These are phyloP conservation scores for Amblyopsis hoosieri DNA, from an alignment of 2,797 vertebrate species.

Conservation along the genomic window DNA sequence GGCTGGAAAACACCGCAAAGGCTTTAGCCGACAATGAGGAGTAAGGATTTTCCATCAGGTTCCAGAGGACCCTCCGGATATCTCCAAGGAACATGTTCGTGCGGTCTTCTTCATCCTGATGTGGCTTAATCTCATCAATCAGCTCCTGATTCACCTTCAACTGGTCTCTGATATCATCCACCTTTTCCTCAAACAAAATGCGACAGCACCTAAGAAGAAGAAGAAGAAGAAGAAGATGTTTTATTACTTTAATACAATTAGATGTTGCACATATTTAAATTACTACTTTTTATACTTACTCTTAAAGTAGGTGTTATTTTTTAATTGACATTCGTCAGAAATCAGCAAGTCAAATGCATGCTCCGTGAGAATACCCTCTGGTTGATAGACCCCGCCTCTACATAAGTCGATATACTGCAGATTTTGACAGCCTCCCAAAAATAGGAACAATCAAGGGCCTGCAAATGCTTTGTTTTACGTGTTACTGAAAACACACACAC, in stretches of 20 bases:
- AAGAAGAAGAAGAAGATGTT: slow-evolving; percentile 2
- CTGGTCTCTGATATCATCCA: slow-evolving; percentile 86
- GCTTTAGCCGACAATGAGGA: slow-evolving; percentile 87
- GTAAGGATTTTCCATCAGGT: slow-evolving; percentile 90
- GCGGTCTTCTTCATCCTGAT: slow-evolving; percentile 75
- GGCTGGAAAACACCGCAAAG: slow-evolving; percentile 87
- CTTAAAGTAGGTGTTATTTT: no score
- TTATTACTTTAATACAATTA: neutral
- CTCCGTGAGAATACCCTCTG: no score
- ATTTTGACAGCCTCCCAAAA: no score
- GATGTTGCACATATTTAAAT: no score
- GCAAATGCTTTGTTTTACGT: no score
- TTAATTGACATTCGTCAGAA: no score
- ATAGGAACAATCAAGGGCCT: no score
- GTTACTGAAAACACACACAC: no score
- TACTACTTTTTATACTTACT: neutral
- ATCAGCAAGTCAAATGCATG: no score
- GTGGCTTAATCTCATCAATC: slow-evolving; percentile 84
- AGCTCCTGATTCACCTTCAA: slow-evolving; percentile 88
- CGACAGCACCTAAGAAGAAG: slow-evolving; percentile 80
- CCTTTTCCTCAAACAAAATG: slow-evolving; percentile 87
- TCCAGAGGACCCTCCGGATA: slow-evolving; percentile 82
- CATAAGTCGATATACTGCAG: no score
- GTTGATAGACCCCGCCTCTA: no score
- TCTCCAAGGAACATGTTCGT: slow-evolving; percentile 79